A percentile compares a stretch with the other conserved stretches of the same genome.
phyloP scores from a whole-genome alignment of 2,113 vertebrate genomes.

The Brienomyrus longianalis region DNA sequence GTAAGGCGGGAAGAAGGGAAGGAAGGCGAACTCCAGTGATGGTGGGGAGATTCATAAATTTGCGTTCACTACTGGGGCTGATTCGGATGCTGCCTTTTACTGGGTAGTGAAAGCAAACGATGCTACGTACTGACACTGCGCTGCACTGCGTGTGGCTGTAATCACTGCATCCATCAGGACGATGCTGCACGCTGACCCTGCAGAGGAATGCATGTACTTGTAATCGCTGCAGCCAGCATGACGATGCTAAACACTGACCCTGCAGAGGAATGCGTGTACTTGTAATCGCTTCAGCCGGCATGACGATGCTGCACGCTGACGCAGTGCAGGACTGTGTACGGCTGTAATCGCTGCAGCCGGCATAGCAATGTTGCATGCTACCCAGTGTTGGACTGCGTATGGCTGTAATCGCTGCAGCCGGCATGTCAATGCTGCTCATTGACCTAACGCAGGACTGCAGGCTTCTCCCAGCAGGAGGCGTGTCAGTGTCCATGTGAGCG shows the following conservation, averaged over 20 bases:
- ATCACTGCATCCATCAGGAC: no score
- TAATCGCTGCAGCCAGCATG: not conserved
- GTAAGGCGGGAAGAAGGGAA: not conserved
- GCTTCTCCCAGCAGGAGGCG: conserved; percentile 49
- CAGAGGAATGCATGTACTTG: not conserved
- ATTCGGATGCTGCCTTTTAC: not conserved
- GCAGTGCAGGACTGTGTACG: not conserved
- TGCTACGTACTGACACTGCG: not conserved
- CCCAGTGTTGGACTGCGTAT: not conserved
- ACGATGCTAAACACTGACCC: not conserved
- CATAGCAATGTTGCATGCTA: not conserved
- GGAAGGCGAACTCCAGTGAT: not conserved
- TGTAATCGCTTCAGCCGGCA: not conserved
- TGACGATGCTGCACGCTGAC: not conserved
- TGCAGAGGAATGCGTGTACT: not conserved
- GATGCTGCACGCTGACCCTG: not conserved
- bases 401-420: not conserved
- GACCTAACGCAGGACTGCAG: conserved; percentile 50
- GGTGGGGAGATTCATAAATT: not conserved
- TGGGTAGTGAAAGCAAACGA: not conserved
- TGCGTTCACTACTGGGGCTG: not conserved
- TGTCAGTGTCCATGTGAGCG: conserved; percentile 65
- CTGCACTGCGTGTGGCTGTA: not conserved
- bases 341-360: not conserved
- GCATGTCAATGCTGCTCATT: not conserved